Evolutionary conservation across 2,797 vertebrate genomes (phyloP), one percentile per base, ranked within the genome.

Genomic region (Pseudochaenichthys georgianus): DNA sequence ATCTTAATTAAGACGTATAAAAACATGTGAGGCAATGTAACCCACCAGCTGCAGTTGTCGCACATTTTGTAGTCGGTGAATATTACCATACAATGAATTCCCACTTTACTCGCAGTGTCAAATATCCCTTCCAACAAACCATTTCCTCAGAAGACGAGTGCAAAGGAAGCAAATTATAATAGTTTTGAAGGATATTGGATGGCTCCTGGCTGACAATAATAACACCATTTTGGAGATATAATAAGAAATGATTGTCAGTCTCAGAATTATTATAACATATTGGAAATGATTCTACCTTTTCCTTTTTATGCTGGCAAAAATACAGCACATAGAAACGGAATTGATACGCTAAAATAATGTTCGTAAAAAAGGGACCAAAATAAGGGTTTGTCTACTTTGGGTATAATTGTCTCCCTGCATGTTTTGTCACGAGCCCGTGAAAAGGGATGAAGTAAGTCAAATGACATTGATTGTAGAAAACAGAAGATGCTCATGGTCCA

Each of bases 1-100:
- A n/a, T 64, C 70, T 82, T 68, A 70, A 72, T 86, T 68, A 78
- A 77, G 47, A 58, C 17, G 17, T 19, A 53, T 8, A 45, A 66
- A 38, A 64, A 80, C 69, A 65, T 12, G 13, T 13, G 7, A 73
- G 66, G 51, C 12, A 54, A 51, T n/a, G 28, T 15, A 53, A 58
- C 59, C 34, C 62, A 15, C 13, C 57, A 17, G 55, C 63, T 47
- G 38, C 45, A 23, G 11, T 58, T 23, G 23, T 51, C 19, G n/a
- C 41, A 17, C 51, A 7, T 3, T 23, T 28, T 16, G n/a, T 47
- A 71, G 59, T 53, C 4, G 0, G 31, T 23, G 52, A 58, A 51
- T 19, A 53, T 52, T 59, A 64, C 45, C 54, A 66, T 28, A 41
- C 1, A 41, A 72, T 70, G 47, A 77, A 79, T 71, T 83, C 59